Conservation (phyloP, 2,113 vertebrate species). For the Lophius piscatorius region DNA sequence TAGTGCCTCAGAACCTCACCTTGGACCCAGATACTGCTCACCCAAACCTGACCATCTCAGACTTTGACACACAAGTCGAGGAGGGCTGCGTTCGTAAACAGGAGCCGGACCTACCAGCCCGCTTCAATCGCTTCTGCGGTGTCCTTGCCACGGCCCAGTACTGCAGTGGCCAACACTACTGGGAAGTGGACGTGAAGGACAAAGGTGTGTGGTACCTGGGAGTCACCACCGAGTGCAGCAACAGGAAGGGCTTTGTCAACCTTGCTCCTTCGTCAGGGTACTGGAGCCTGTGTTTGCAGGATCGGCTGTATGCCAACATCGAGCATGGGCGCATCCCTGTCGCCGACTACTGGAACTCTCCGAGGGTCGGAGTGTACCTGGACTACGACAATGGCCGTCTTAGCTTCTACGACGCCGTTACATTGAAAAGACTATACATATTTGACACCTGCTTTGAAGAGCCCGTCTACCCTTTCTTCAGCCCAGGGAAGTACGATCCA, state of each 20-base stretch:
- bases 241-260: slow-evolving; percentile 82
- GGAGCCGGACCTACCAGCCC: slow-evolving; percentile 75
- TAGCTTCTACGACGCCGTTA: slow-evolving; percentile 82
- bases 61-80: slow-evolving; percentile 82
- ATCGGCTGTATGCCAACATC: slow-evolving; percentile 80
- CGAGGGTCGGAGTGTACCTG: slow-evolving; percentile 80
- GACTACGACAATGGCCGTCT: slow-evolving; percentile 82
- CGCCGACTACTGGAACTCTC: slow-evolving; percentile 81
- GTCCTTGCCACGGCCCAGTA: slow-evolving; percentile 80
- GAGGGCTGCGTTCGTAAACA: slow-evolving; percentile 73
- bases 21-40: slow-evolving; percentile 82
- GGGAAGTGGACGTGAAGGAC: slow-evolving; percentile 83
- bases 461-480: slow-evolving; percentile 81
- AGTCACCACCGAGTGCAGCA: slow-evolving; percentile 80
- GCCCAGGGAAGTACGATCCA: slow-evolving; percentile 82
- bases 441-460: slow-evolving; percentile 79
- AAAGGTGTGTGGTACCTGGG: slow-evolving; percentile 85
- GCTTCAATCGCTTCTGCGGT: slow-evolving; percentile 81
- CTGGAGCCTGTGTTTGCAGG: slow-evolving; percentile 83
- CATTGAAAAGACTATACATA: slow-evolving; percentile 80
- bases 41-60: slow-evolving; percentile 74
- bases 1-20: slow-evolving; percentile 84
- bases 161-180: slow-evolving; percentile 80
- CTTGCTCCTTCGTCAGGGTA: slow-evolving; percentile 78
- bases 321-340: slow-evolving; percentile 79